Evolutionary conservation across 2,888 invertebrate species (phyloP), one percentile per base, ranked within the genome.

Genomic region (Pollenia angustigena): DNA sequence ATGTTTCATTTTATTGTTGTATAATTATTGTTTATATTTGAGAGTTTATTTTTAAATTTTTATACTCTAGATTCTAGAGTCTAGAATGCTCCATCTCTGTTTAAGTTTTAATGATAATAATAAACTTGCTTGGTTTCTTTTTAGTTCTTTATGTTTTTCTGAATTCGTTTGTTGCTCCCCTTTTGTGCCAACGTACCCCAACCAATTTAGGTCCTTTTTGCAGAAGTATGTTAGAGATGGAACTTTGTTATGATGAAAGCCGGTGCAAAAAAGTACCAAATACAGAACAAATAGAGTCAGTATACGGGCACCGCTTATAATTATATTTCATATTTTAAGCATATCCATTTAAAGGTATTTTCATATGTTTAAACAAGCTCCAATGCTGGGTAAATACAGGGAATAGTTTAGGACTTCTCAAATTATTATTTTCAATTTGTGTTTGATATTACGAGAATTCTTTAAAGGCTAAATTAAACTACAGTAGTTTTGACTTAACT

Each of bases 121-220:
- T 64, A 81, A 78, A 81, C 85, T 78, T 72, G 76, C 64, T 76
- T 76, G 72, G 71, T 72, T 72, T 72, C 72, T 78, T 81, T 72
- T 69, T n/a, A 1, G n/a, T 9, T 50, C 14, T 52, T 23, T 42
- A 3, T 58, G 11, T 44, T 58, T 23, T 58, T 14, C 0, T 46
- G 9, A 40, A 32, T 72, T 72, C 10, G 32, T 64, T 44, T 62
- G 18, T 52, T 18, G 54, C 32, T 69, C 69, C 81, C 66, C 74
- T 40, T 62, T 62, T 66, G 16, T 58, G 16, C 50, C 32, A 32
- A 10, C 40, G 32, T 58, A 14, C n/a, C 10, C 12, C 44, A 9
- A 6, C 23, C 3, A 23, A 23, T 23, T 1, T n/a, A 16, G 46
- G 56, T 79, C 58, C 58, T 66, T 58, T 52, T 42, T 48, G 40